Conservation (phyloP, 2,888 invertebrate species). For the Nemoura dubitans region DNA sequence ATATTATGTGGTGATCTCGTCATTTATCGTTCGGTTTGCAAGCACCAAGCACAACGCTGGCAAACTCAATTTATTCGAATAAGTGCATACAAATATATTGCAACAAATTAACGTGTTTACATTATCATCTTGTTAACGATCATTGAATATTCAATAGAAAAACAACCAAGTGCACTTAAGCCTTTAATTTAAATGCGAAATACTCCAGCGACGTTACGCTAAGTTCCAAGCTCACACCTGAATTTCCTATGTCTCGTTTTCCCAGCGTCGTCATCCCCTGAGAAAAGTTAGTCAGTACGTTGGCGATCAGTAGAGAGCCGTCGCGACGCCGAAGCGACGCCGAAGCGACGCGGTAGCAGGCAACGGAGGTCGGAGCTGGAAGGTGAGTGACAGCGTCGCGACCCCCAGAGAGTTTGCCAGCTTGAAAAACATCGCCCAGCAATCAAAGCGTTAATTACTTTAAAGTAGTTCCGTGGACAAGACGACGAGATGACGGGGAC, state of each 20-base stretch:
- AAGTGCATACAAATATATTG: no score
- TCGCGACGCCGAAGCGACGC: neutral
- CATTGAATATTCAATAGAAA: no score
- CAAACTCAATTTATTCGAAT: no score
- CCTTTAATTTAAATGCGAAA: neutral
- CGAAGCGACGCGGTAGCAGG: neutral
- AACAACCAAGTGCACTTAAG: neutral
- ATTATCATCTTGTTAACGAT: no score
- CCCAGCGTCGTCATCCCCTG: neutral
- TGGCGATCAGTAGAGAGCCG: neutral
- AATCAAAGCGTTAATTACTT: conserved; percentile 60
- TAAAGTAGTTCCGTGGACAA: conserved; percentile 56
- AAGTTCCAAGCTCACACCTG: neutral
- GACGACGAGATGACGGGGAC: conserved; percentile 30
- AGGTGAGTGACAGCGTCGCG: conserved; percentile 47
- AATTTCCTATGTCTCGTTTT: neutral
- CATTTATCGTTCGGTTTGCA: no score
- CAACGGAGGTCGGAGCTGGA: neutral
- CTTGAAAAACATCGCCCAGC: conserved; percentile 56
- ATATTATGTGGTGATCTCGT: no score
- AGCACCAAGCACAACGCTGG: no score
- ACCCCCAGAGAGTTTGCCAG: conserved; percentile 44
- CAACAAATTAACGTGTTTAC: no score
- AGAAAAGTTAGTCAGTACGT: conserved; percentile 26
- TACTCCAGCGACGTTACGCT: neutral